Evolutionary conservation across 1,140 invertebrate species (phyloP).

Genomic region (Oryctes rhinoceros): DNA sequence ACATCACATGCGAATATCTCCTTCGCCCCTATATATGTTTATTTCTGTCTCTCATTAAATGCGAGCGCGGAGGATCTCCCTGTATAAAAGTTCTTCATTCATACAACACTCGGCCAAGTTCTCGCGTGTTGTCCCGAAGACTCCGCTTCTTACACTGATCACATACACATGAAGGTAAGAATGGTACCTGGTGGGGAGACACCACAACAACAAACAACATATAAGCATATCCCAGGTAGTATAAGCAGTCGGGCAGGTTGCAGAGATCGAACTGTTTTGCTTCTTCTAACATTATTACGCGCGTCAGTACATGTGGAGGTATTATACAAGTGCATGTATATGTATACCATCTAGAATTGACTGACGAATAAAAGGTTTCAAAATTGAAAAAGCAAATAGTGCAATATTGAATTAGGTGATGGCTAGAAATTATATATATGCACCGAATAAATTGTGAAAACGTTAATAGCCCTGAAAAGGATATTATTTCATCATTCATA

Average conservation of each 20-base stretch:
- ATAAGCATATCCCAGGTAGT: slow-evolving; percentile 58
- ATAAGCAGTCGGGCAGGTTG: slow-evolving; percentile 40
- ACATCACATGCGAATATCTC: slow-evolving; percentile 39
- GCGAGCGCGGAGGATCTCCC: slow-evolving; percentile 7
- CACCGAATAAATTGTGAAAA: too few species aligned
- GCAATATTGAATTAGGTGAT: too few species aligned
- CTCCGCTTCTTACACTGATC: slow-evolving; percentile 61
- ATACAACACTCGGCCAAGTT: slow-evolving; percentile 42
- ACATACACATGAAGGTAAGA: slow-evolving; percentile 61
- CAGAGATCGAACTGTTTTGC: slow-evolving; percentile 33
- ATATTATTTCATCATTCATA: too few species aligned
- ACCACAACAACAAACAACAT: slow-evolving; percentile 46
- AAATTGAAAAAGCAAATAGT: too few species aligned
- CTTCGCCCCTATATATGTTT: slow-evolving; percentile 25
- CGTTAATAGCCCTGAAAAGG: too few species aligned
- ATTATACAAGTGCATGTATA: not conserved
- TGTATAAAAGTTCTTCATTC: slow-evolving; percentile 51
- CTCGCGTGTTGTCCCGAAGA: slow-evolving; percentile 55
- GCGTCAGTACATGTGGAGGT: slow-evolving; percentile 12
- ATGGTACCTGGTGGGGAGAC: slow-evolving; percentile 58
- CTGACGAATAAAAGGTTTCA: too few species aligned
- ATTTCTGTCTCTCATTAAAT: slow-evolving; percentile 31
- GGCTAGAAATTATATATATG: too few species aligned
- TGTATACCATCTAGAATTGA: not conserved
- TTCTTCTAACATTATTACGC: slow-evolving; percentile 30